Base-by-base conservation (phyloP, 2,888 invertebrate genomes). In the Poecilus cupreus region DNA sequence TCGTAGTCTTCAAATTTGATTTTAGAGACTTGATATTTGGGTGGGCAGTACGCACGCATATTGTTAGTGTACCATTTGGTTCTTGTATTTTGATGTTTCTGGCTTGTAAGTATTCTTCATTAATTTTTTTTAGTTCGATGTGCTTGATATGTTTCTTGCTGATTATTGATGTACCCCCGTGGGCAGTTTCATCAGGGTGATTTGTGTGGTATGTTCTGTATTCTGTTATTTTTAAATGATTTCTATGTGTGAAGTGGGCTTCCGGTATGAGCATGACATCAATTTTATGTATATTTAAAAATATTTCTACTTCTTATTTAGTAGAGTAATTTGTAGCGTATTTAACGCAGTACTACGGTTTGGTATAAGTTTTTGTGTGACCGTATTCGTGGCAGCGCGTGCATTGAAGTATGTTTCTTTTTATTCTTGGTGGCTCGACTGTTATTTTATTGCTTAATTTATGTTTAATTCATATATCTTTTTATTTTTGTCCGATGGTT, bases 361-460 rank as follows among this genome's bases (percentile, higher is more conserved):
- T 13, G 2, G 18, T 49, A 11, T 83, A 83, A 11, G 77, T 82
- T 82, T 83, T 81, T 13, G 83, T 83, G 70, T 83, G 83, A 4
- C 83, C 83, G 51, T 82, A 82, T 16, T 68, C 13, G 64, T 85
- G 83, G 26, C 84, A 84, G 26, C 82, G 80, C n/a, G 70, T 82
- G 51, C 84, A 85, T 68, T 84, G 84, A 3, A 76, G 82, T 6
- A 84, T 82, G 26, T 68, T 68, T 39, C 57, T 80, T 18, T 57
- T 32, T 37, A 54, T 77, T 37, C 72, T 37, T 4, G 84, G 83
- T 10, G 84, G 20, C 81, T 85, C 83, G n/a, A 80, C 24, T n/a
- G 49, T 18, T 0, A 83, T 80, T 75, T 75, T 82, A 6, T 75
- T 37, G 18, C 82, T 70, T 4, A 81, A 46, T 46, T 83, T 18